Conservation (phyloP, 2,888 invertebrate species). For the Diachrysia chrysitis region DNA sequence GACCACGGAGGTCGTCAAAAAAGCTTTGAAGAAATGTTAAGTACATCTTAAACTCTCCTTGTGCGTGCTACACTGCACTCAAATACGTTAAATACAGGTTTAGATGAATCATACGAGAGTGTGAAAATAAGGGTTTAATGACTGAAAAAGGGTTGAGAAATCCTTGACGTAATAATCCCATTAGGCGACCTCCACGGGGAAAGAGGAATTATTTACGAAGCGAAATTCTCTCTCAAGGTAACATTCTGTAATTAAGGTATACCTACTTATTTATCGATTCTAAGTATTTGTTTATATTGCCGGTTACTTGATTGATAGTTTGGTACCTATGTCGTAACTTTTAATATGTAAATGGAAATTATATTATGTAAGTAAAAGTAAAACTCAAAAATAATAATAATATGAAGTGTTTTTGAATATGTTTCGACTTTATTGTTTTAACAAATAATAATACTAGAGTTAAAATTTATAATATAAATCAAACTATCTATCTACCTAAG, state of each 20-base stretch:
- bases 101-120: neutral
- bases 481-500: too few species aligned
- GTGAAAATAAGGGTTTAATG: constrained; percentile 4
- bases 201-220: neutral
- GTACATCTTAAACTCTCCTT: neutral
- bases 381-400: too few species aligned
- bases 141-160: neutral
- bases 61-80: neutral
- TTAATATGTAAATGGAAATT: too few species aligned
- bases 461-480: too few species aligned
- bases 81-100: neutral
- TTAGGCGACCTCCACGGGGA: neutral
- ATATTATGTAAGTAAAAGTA: too few species aligned
- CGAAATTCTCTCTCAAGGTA: neutral
- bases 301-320: neutral
- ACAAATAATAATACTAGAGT: too few species aligned
- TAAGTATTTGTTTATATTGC: neutral
- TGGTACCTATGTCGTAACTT: too few species aligned
- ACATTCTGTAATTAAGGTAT: neutral
- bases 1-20: too few species aligned
- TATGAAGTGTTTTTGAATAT: too few species aligned
- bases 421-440: too few species aligned
- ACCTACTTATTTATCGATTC: neutral
- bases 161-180: constrained; percentile 4
- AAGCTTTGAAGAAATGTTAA: neutral